Evolutionary conservation across 1,140 invertebrate genomes (phyloP), one percentile per base, ranked within the genome.

Genomic region (Chelonus insularis): DNA sequence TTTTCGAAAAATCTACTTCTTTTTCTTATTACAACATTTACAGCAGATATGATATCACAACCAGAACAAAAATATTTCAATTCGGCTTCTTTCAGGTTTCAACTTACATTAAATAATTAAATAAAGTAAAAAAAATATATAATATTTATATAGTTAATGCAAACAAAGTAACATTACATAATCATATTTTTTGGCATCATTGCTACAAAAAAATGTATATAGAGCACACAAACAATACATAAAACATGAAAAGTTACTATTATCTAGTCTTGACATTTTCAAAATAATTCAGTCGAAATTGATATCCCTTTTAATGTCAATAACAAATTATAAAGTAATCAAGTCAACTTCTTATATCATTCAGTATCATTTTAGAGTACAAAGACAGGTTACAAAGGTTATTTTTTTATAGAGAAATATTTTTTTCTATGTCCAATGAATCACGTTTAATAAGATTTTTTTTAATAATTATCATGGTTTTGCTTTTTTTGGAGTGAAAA

Each of bases 31-130:
- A 52, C 0, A 47, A 50, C 29, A 48, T 47, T 58, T 58, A 34
- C 57, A 50, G 34, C n/a, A 29, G 23, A 43, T 45, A 48, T 48
- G 45, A 58, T 37, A 48, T 58, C 57, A 58, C 57, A 58, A 58
- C 57, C 57, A 48, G n/a, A 20, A 20, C 29, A 50, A 20, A 50
- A 50, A 58, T 20, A 12, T 29, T 45, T 50, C 21, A 50, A 25
- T 11, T 50, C 11, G 12, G 9, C 3, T 50, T 8, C 20, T 25
- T 25, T n/a, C n/a, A 8, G 12, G n/a, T 29, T 29, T 4, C 7
- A 23, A 50, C 23, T 50, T 50, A 25, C 8, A 1, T 8, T 6
- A 20, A 11, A 12, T 16, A 16, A 45, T 2, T 50, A 18, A 7
- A 50, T 25, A 14, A 50, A 50, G 21, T 50, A n/a, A 50, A 50